Evolutionary conservation across 2,888 invertebrate species (phyloP), one percentile per base, ranked within the genome.

Genomic region (Eudasyphora cyanicolor): DNA sequence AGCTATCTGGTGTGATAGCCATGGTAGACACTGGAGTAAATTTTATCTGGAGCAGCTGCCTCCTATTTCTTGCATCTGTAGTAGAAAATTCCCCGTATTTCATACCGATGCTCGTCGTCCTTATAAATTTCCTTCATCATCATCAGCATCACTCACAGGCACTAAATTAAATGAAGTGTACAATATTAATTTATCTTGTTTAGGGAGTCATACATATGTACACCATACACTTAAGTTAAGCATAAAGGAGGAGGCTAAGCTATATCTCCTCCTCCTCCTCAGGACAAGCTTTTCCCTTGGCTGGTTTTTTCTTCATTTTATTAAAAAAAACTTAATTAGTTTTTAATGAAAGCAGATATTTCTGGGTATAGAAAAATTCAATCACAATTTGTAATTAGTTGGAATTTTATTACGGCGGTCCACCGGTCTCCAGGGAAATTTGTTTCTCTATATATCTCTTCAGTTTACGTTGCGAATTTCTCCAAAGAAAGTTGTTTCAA

Each of bases 161-260:
- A 73, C 70, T 35, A 69, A 62, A 75, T 51, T 78, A 78, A 77
- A 74, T 80, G 54, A 80, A 77, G 76, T 67, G 42, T 77, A 75
- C 10, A 70, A 70, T 79, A 84, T 81, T 78, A 78, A 76, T 84
- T 84, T 81, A 79, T 84, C 71, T 80, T 64, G 62, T 76, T 78
- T 67, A 71, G 17, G 38, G 10, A 42, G 24, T 42, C 51, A 1
- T 51, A 5, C n/a, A n/a, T n/a, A n/a, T n/a, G n/a, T n/a, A n/a
- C 32, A 4, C 5, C 32, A 45, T n/a, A 38, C 38, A 45, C 45
- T 4, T n/a, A n/a, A n/a, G 45, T n/a, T 45, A n/a, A 45, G 45
- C 2, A 45, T 14, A 45, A n/a, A 12, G n/a, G 14, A 32, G 5
- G 32, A 32, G 5, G 8, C 32, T 4, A 32, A 4, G 32, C 5